Evolutionary conservation across 2,113 vertebrate species (phyloP), one percentile per base, ranked within the genome.

Genomic region (Plectropomus leopardus): DNA sequence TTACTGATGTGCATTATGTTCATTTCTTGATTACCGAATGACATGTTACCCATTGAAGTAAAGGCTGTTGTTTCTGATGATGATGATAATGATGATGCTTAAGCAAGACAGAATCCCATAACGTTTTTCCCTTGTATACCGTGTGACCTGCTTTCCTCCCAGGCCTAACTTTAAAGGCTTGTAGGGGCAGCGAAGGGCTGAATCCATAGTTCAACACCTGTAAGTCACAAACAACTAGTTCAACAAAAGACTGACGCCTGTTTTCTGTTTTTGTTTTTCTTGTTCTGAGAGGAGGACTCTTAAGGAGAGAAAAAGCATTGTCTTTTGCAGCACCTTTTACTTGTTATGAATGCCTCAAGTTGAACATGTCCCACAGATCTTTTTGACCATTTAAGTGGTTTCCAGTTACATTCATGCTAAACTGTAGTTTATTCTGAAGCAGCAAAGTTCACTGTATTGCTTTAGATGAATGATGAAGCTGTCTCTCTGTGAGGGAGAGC

Each of bases 121-220:
- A 91, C 80, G 64, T 90, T 85, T 93, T 91, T 90, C 88, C 92
- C 88, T 92, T 98, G 96, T 98, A 97, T 97, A 99, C 96, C 94
- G 94, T 95, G 97, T 97, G 97, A 99, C 98, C 96, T 98, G 97
- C 98, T 99, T 97, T 98, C 98, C 98, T 98, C 98, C 97, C 98
- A 99, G 97, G 96, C 97, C 97, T 99, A 99, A 98, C 97, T 98
- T 96, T 92, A 94, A 98, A 99, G 98, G 97, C 97, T 97, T 98
- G 97, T 98, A 98, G 97, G 97, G 93, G 97, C 97, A 97, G 97
- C 96, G 97, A 98, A 97, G 96, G 96, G 96, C 95, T 96, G 97
- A 98, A 96, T 97, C 98, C 97, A 93, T 99, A 99, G 97, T 96
- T 97, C 97, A 97, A 94, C 97, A 99, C 96, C 98, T 99, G 98